These are phyloP conservation scores for Tauraco erythrolophus DNA, from an alignment of 2,113 vertebrate genomes.

Conservation along the genomic window DNA sequence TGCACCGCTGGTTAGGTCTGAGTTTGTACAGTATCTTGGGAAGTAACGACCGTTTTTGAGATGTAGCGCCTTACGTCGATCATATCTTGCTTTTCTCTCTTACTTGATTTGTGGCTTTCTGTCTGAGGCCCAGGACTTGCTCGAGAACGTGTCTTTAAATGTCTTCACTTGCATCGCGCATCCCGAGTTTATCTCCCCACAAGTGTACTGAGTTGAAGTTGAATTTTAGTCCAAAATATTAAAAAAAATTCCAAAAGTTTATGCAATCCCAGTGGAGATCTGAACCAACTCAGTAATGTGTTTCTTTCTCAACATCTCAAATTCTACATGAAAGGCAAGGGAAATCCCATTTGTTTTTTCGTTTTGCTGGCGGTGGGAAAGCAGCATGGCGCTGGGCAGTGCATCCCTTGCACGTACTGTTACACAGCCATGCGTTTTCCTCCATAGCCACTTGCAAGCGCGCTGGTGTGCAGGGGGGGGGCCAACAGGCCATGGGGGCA, in stretches of 20 bases:
- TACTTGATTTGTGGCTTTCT: not conserved
- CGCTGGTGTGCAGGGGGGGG: rapidly evolving
- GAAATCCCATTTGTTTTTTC: not conserved
- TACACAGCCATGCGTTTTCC: not conserved
- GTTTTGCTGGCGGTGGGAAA: not conserved
- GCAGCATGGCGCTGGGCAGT: not conserved
- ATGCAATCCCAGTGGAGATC: not conserved
- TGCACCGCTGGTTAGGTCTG: not conserved
- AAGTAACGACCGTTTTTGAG: not conserved
- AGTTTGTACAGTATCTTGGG: not conserved
- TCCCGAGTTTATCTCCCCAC: not conserved
- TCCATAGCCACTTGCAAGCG: not conserved
- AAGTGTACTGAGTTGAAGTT: not conserved
- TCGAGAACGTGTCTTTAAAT: not conserved
- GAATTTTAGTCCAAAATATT: not conserved
- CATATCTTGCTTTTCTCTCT: not conserved
- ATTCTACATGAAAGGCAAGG: not conserved
- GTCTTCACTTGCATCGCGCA: not conserved
- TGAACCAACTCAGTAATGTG: not conserved
- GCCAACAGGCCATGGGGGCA: not conserved
- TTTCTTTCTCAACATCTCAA: not conserved
- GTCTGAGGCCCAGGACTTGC: not conserved
- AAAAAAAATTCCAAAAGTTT: not conserved
- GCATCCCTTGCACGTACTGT: not conserved
- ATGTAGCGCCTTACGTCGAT: not conserved